Evolutionary conservation across 1,140 invertebrate species (phyloP).

Genomic region (Hormaphis cornu): DNA sequence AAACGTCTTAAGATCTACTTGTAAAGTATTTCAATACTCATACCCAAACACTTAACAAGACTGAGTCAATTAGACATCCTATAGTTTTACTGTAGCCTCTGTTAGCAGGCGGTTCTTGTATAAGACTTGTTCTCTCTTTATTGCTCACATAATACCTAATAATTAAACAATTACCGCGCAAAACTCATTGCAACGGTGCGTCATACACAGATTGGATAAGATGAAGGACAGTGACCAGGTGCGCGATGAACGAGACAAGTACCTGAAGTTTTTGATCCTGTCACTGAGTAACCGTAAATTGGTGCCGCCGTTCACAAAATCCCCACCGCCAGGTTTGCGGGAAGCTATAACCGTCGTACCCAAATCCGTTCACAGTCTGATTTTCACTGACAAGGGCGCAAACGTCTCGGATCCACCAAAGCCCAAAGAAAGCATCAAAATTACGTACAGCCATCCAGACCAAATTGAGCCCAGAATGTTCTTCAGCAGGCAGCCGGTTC

Average conservation of each 20-base stretch:
- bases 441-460: background rate
- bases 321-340: background rate
- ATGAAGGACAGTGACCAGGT: background rate
- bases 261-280: conserved; percentile 8
- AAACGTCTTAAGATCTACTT: too few species aligned
- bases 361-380: background rate
- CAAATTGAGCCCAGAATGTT: background rate
- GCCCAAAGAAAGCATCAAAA: background rate
- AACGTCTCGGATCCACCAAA: background rate
- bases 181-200: background rate
- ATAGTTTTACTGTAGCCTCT: too few species aligned
- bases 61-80: too few species aligned
- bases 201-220: background rate
- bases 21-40: too few species aligned
- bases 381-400: background rate
- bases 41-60: too few species aligned
- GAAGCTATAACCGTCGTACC: background rate
- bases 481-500: background rate
- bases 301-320: background rate
- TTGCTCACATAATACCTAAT: too few species aligned
- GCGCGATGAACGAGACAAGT: background rate
- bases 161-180: background rate
- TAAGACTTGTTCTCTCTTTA: too few species aligned
- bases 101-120: too few species aligned
- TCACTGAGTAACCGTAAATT: background rate